Evolutionary conservation across 2,797 vertebrate genomes (phyloP), one percentile per base, ranked within the genome.

Genomic region (Benthosema pterotum): DNA sequence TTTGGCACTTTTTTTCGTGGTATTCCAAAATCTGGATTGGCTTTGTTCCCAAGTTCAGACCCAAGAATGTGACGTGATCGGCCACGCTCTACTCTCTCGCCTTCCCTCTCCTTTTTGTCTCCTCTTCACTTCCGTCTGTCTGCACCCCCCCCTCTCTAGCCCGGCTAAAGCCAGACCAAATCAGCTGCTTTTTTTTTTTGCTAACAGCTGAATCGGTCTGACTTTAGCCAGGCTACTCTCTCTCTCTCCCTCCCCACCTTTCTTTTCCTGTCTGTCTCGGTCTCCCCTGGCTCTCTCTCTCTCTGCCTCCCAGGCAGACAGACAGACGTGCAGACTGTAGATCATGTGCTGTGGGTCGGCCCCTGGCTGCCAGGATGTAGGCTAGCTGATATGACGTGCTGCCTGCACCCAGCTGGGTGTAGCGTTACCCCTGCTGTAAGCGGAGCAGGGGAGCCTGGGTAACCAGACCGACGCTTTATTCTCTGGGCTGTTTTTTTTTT

Each of bases 401-500:
- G 56, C 75, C 22, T 25, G 56, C 75, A 77, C 79, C 82, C 84
- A 78, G 79, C 78, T 70, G 74, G 84, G 85, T 87, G 79, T 89
- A 79, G 72, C 72, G 25, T 91, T 88, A 86, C 87, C 60, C 5
- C 63, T 18, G 45, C 70, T 86, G 89, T 88, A 87, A 86, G 15
- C 46, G 76, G 77, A 89, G 85, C 80, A 86, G 77, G 60, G 75
- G 63, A 75, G 77, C 73, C 75, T 57, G 69, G 75, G 85, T 86
- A 90, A 89, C 81, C 59, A 78, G 74, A 90, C 76, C 74, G 49
- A 79, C 71, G 85, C 82, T 86, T 88, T 90, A 88, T 90, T 86
- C 79, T 78, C 73, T 7, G 38, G 48, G 53, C 53, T 62, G 8
- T 25, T 38, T 83, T n/a, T n/a, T n/a, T n/a, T n/a, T n/a, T n/a